Percentiles rank a stretch among this genome's conserved stretches.
Evolutionary conservation across 2,888 invertebrate genomes (phyloP).

Genomic region (Drosophila conformis): DNA sequence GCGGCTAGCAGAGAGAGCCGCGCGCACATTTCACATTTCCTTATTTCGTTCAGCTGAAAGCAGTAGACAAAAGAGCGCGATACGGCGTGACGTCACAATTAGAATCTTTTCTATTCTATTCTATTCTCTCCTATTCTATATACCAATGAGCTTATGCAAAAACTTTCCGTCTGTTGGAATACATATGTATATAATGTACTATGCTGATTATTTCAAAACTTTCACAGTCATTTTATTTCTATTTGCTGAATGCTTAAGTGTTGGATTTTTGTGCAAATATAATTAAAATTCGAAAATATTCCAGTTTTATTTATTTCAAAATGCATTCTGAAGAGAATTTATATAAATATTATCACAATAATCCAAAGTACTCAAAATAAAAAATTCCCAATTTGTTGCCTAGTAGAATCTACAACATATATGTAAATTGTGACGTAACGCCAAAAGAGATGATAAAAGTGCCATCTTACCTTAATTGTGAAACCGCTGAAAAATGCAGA

Average conservation of each 20-base stretch:
- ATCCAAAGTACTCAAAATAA: background rate
- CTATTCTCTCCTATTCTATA: background rate
- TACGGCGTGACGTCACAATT: conserved; percentile 32
- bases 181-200: background rate
- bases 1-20: background rate
- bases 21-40: conserved; percentile 8
- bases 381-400: background rate
- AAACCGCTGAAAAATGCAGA: conserved; percentile 12
- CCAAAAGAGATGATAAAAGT: background rate
- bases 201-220: background rate
- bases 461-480: background rate
- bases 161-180: background rate
- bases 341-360: background rate
- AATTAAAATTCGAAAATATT: background rate
- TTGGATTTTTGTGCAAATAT: background rate
- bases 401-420: background rate
- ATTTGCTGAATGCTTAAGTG: background rate
- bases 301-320: background rate
- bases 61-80: background rate
- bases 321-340: background rate
- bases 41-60: background rate
- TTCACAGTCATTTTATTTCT: background rate
- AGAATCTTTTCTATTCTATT: background rate
- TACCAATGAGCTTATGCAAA: background rate
- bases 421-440: conserved; percentile 1